These are phyloP conservation scores for Sebastes wilsoni DNA, from an alignment of 2,797 vertebrate genomes.

Conservation along the genomic window DNA sequence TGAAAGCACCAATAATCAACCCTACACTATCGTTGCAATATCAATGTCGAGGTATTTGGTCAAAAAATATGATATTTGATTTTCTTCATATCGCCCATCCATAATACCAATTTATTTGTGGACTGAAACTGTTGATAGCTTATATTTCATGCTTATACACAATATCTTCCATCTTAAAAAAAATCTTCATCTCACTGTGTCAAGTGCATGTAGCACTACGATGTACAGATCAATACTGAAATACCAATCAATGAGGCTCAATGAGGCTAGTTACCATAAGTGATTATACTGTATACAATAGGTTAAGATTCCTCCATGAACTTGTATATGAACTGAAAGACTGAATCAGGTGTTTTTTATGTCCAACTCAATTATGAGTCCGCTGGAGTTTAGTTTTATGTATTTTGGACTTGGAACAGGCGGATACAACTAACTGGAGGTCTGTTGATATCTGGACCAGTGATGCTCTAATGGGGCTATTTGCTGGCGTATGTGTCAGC, in stretches of 20 bases:
- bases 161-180: background rate
- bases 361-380: constrained; percentile 21
- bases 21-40: too few species aligned
- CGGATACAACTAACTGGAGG: constrained; percentile 16
- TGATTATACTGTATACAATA: background rate
- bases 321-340: background rate
- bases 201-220: background rate
- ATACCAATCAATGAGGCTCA: background rate
- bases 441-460: constrained; percentile 37
- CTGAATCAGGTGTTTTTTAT: constrained; percentile 48
- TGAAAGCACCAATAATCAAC: too few species aligned
- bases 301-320: background rate
- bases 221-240: background rate
- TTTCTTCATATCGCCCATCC: too few species aligned
- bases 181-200: background rate
- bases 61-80: too few species aligned
- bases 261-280: background rate
- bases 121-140: background rate
- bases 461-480: constrained; percentile 42
- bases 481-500: constrained; percentile 57
- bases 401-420: constrained; percentile 43
- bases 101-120: background rate
- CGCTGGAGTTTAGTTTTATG: constrained; percentile 44
- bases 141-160: background rate
- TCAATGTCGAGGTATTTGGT: too few species aligned